Conservation (phyloP, 2,888 invertebrate genomes). For the Lottia gigantea region DNA sequence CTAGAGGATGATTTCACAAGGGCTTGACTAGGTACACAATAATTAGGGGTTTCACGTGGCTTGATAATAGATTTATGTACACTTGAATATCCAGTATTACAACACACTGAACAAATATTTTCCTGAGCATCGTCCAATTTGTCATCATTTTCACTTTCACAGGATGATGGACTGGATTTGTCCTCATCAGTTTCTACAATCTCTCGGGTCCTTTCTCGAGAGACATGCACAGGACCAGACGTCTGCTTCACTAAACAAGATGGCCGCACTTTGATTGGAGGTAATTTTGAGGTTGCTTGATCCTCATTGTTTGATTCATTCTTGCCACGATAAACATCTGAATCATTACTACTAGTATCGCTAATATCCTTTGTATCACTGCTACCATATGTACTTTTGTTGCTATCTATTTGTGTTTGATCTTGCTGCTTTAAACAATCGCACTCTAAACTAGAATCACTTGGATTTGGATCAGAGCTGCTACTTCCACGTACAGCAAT, state of each 20-base stretch:
- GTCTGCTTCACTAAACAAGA: slow-evolving; percentile 13
- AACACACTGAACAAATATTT: slow-evolving; percentile 12
- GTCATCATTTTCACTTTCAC: slow-evolving; percentile 15
- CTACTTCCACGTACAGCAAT: slow-evolving; percentile 44
- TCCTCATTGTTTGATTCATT: slow-evolving; percentile 27
- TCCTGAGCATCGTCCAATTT: slow-evolving; percentile 14
- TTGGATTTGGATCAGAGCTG: slow-evolving; percentile 41
- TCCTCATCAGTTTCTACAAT: background rate
- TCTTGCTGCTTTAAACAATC: slow-evolving; percentile 30
- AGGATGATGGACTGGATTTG: background rate
- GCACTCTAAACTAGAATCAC: slow-evolving; percentile 37
- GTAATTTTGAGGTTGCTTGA: slow-evolving; percentile 16
- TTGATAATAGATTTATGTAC: slow-evolving; percentile 8
- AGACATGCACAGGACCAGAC: background rate
- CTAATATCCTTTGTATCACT: slow-evolving; percentile 46
- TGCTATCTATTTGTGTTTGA: slow-evolving; percentile 39
- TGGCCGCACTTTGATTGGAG: slow-evolving; percentile 20
- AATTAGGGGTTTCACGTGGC: background rate
- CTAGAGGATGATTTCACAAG: slow-evolving; percentile 16
- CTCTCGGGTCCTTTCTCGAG: background rate
- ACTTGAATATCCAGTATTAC: background rate
- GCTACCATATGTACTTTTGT: slow-evolving; percentile 53
- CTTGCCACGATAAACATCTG: slow-evolving; percentile 35
- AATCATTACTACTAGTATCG: slow-evolving; percentile 54
- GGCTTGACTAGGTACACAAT: slow-evolving; percentile 27